A percentile compares a stretch with the other conserved stretches of the same genome.
phyloP scores from a whole-genome alignment of 1,140 invertebrate genomes.

The Dolichoris vasculosae region DNA sequence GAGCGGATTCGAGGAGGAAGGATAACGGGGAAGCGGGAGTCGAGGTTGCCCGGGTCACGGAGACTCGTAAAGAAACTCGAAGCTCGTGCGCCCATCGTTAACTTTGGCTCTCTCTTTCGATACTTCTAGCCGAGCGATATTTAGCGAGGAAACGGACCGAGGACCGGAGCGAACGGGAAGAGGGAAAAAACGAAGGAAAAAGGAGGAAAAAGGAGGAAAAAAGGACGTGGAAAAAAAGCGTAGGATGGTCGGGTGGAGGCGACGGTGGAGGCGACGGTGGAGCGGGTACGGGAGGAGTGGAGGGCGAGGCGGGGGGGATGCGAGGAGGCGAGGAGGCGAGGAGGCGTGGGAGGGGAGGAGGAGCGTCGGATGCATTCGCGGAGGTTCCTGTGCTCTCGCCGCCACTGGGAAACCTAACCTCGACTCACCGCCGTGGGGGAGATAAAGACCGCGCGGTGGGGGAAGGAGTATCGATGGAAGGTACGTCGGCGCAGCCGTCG shows the following conservation, averaged over 20 bases:
- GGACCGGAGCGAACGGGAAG: no score
- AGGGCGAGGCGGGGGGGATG: no score
- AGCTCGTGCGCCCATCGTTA: neutral
- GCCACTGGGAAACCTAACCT: conserved; percentile 41
- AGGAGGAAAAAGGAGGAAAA: no score
- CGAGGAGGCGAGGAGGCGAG: no score
- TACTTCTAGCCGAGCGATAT: neutral
- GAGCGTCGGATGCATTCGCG: neutral
- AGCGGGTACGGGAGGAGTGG: neutral
- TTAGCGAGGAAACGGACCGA: neutral
- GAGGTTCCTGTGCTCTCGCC: neutral
- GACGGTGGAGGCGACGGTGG: no score
- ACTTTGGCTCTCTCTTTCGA: neutral
- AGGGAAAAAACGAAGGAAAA: neutral
- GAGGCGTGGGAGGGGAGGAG: neutral
- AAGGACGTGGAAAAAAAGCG: no score
- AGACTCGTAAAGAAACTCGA: neutral
- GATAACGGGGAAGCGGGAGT: neutral
- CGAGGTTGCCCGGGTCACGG: neutral
- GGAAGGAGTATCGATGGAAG: conserved; percentile 59
- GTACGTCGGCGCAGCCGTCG: conserved; percentile 42
- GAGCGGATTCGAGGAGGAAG: neutral
- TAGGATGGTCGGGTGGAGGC: no score
- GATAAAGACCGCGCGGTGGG: neutral
- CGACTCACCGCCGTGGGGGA: neutral